Percentiles rank a stretch among this genome's conserved stretches.
Conservation (phyloP, 2,113 vertebrate species). For the Emydocephalus ijimae region DNA sequence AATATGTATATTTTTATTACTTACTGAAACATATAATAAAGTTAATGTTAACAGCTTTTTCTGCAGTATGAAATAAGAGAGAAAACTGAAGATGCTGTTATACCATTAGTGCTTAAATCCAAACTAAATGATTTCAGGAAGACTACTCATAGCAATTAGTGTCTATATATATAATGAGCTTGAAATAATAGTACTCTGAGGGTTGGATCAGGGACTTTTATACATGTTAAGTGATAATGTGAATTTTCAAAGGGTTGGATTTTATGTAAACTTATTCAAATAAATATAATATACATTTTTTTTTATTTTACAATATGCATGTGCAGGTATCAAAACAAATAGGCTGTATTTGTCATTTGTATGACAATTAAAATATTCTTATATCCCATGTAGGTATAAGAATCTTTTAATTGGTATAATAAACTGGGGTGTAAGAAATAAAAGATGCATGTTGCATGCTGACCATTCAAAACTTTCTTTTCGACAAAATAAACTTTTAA, state of each 20-base stretch:
- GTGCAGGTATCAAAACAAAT: background rate
- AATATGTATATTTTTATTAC: background rate
- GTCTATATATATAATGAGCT: background rate
- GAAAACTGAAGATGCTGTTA: background rate
- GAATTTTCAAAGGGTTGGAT: background rate
- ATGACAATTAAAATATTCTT: background rate
- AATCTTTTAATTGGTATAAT: no score
- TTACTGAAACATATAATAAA: background rate
- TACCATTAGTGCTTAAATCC: background rate
- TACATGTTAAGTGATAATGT: background rate
- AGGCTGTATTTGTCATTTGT: background rate
- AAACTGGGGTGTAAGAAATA: background rate
- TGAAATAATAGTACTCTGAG: background rate
- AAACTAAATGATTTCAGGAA: slow-evolving; percentile 11
- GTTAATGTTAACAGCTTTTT: background rate
- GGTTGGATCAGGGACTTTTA: background rate
- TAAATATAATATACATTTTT: background rate
- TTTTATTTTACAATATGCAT: background rate
- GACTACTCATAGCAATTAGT: slow-evolving; percentile 19
- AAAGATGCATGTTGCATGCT: background rate
- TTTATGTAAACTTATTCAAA: background rate
- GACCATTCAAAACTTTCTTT: slow-evolving; percentile 23
- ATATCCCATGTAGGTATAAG: no score
- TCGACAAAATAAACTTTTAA: background rate
- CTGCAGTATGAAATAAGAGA: background rate